phyloP scores from a whole-genome alignment of 2,113 vertebrate genomes.

The Gallinago jamesoni region DNA sequence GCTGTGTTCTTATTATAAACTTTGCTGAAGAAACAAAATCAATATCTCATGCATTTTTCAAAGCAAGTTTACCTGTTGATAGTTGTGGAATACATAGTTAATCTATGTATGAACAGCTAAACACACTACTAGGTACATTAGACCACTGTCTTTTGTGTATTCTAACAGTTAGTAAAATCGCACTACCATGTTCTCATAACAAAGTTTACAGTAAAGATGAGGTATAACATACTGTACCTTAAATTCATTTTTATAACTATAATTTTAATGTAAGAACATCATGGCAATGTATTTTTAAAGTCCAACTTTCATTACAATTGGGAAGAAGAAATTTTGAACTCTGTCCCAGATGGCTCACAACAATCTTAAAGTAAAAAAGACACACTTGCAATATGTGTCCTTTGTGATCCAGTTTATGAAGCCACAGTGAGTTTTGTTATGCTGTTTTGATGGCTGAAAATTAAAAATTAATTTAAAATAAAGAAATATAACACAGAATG shows the following conservation, averaged over 20 bases:
- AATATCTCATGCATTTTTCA: conserved; percentile 34
- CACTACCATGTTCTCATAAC: neutral
- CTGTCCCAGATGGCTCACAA: neutral
- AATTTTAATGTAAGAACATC: neutral
- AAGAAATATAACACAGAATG: neutral
- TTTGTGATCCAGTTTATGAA: neutral
- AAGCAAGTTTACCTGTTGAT: neutral
- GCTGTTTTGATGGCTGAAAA: neutral
- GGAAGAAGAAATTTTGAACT: neutral
- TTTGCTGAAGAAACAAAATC: conserved; percentile 28
- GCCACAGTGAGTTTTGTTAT: neutral
- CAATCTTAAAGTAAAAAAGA: neutral
- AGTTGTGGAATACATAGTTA: neutral
- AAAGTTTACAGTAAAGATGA: conserved; percentile 6
- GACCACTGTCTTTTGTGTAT: neutral
- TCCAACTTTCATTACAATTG: neutral
- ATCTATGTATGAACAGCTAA: neutral
- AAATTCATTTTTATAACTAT: neutral
- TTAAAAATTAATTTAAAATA: neutral
- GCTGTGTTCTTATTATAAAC: neutral
- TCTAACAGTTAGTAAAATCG: neutral
- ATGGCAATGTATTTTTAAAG: neutral
- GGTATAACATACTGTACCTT: neutral
- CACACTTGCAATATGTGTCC: neutral
- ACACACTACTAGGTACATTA: neutral